Base-by-base conservation (phyloP, 2,888 invertebrate genomes). In the Drosophila kuntzei region DNA sequence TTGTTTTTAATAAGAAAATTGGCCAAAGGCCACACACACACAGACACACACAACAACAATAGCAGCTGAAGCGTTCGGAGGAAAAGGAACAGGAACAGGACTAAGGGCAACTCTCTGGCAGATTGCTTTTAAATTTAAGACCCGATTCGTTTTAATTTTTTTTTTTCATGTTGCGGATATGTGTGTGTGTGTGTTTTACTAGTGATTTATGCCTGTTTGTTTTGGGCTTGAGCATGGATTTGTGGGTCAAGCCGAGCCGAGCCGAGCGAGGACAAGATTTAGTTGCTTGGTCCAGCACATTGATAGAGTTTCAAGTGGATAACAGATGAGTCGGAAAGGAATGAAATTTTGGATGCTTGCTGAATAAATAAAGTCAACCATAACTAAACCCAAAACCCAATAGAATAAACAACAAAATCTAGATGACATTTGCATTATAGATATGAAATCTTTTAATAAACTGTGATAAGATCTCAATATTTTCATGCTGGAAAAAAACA, bases 1-100 rank as follows among this genome's bases (percentile, higher is more conserved):
- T 84, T 88, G 87, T 84, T 84, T 88, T 84, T 84, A 84, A 84
- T 84, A 84, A 84, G 83, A 84, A 84, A 84, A 84, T 88, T 84
- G 83, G 83, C 83, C 89, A 88, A 86, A 78, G 83, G 83, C 84
- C 83, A 84, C 83, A 75, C 65, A 65, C 53, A 37, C 27, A 39
- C 49, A 47, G 5, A 4, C 83, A 84, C 80, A 70, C 63, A 65
- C 47, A 37, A 36, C 49, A 47, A 43, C 39, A 41, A 11, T 27
- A 25, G 20, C 43, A 32, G 41, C 41, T 22, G 41, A 8, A 43
- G 51, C 32, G 49, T 29, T 46, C 32, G 32, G 49, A 12, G 22
- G n/a, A 34, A 25, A n/a, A 49, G 54, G 37, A 63, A 34, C 11
- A 27, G 59, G 32, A 43, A 43, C 39, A 55, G 50, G 50, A 50